Evolutionary conservation across 2,888 invertebrate species (phyloP).

Genomic region (Ecliptopera silaceata): DNA sequence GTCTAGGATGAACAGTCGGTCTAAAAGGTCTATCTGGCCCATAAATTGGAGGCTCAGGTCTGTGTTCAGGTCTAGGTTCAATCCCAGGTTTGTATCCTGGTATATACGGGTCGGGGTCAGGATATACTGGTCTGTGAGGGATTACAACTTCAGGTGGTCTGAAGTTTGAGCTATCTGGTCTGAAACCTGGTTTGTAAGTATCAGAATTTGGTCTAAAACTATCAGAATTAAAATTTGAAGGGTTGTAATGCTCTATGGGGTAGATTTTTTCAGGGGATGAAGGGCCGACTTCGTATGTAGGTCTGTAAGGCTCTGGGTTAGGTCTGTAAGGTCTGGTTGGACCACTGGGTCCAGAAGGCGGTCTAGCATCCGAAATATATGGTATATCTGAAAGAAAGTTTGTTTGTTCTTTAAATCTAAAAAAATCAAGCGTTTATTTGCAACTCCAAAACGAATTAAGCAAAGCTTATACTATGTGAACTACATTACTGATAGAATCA

Average conservation of each 20-base stretch:
- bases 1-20: conserved; percentile 21
- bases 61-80: conserved; percentile 23
- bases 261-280: conserved; percentile 23
- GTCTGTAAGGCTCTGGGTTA: conserved; percentile 26
- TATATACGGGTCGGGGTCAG: conserved; percentile 35
- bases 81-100: conserved; percentile 14
- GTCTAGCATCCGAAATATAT: conserved; percentile 50
- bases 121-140: conserved; percentile 43
- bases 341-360: conserved; percentile 34
- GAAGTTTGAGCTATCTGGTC: conserved; percentile 42
- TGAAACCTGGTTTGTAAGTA: conserved; percentile 42
- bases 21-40: conserved; percentile 29
- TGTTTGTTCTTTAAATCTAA: too few species aligned
- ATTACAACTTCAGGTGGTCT: conserved; percentile 21
- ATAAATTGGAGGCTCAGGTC: conserved; percentile 16
- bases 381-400: conserved; percentile 45
- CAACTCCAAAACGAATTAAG: too few species aligned
- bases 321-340: conserved; percentile 4
- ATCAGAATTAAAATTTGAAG: background rate
- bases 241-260: conserved; percentile 29
- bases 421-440: too few species aligned
- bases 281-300: conserved; percentile 13
- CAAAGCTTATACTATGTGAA: too few species aligned
- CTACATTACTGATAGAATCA: too few species aligned
- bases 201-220: conserved; percentile 29